Percentiles rank a stretch among this genome's conserved stretches.
Conservation (phyloP, 2,113 vertebrate species). For the Archilochus colubris region DNA sequence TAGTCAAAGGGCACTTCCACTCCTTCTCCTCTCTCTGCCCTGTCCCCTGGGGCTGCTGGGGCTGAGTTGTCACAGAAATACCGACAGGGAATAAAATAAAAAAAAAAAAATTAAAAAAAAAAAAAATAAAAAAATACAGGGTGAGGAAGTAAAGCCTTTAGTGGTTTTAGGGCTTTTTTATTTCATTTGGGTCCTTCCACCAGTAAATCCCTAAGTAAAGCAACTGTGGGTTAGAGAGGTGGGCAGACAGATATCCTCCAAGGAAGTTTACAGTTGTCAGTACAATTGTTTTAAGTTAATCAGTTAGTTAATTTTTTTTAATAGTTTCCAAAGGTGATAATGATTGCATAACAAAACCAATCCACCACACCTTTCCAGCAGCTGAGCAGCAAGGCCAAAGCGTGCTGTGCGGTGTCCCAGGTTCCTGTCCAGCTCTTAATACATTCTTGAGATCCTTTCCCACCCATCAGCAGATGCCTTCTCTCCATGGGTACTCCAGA, state of each 20-base stretch:
- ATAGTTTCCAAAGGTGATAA: not conserved
- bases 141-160: not conserved
- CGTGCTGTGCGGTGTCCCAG: not conserved
- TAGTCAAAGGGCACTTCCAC: conserved; percentile 74
- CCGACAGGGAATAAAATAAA: conserved; percentile 25
- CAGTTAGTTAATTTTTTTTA: not conserved
- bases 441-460: not conserved
- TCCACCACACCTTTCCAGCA: not conserved
- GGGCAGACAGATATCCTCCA: not conserved
- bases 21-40: conserved; percentile 70
- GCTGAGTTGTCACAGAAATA: conserved; percentile 51
- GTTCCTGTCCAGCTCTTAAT: not conserved
- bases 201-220: not conserved
- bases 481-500: not conserved
- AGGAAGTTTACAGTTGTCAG: not conserved
- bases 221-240: not conserved
- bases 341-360: not conserved
- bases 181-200: not conserved
- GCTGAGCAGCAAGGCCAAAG: not conserved
- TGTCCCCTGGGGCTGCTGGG: conserved; percentile 57
- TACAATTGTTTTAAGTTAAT: not conserved
- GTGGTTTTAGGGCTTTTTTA: not conserved
- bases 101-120: conserved; percentile 2
- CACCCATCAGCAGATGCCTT: not conserved
- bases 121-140: not conserved